phyloP scores from a whole-genome alignment of 2,113 vertebrate species.

The Microcebus lehilahytsara region DNA sequence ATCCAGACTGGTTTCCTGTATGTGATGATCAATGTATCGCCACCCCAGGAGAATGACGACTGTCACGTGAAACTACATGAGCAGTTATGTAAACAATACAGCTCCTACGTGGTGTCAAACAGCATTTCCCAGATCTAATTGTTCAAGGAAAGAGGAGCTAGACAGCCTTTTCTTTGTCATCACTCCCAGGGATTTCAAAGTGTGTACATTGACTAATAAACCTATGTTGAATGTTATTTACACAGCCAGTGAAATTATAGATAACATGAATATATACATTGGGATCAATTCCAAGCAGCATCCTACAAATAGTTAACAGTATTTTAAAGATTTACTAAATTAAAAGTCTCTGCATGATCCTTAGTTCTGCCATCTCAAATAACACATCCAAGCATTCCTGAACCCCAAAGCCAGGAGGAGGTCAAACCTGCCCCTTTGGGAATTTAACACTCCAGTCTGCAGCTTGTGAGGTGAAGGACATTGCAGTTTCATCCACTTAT shows the following conservation, averaged over 20 bases:
- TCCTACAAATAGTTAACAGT: background rate
- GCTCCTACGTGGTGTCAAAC: background rate
- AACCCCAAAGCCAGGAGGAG: background rate
- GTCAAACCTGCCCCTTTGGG: background rate
- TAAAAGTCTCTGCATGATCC: background rate
- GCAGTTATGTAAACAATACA: background rate
- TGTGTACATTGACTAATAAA: background rate
- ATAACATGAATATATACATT: background rate
- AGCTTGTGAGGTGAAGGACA: background rate
- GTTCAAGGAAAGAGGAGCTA: background rate
- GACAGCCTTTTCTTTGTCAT: background rate
- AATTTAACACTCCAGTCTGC: background rate
- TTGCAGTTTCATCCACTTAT: background rate
- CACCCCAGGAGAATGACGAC: conserved; percentile 36
- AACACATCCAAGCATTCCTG: background rate
- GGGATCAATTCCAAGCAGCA: background rate
- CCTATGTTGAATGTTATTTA: background rate
- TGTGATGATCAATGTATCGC: conserved; percentile 23
- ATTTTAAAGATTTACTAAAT: conserved; percentile 10
- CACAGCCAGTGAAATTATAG: background rate
- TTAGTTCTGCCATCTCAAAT: background rate
- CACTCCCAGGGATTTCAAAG: background rate
- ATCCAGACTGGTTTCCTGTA: conserved; percentile 39
- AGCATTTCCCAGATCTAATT: background rate
- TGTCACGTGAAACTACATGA: background rate